Evolutionary conservation across 2,113 vertebrate genomes (phyloP).

Genomic region (Deroptyus accipitrinus): DNA sequence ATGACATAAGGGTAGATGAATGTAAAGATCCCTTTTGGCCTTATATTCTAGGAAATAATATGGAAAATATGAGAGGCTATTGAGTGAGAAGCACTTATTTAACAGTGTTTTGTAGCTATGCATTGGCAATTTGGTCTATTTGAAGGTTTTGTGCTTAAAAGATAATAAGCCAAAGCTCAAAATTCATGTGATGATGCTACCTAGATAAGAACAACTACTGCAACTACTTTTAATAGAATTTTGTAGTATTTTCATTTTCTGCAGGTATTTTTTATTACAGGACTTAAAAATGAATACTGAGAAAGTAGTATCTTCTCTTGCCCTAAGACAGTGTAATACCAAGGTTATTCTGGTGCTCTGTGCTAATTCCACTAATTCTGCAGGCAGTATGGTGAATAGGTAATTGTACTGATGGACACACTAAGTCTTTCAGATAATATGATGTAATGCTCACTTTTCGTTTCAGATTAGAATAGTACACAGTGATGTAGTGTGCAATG

Average conservation of each 20-base stretch:
- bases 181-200: background rate
- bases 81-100: background rate
- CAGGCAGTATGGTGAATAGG: background rate
- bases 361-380: background rate
- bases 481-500: background rate
- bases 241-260: background rate
- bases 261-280: background rate
- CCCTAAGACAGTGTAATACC: background rate
- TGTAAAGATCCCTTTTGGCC: background rate
- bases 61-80: background rate
- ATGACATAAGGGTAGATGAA: background rate
- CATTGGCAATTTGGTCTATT: background rate
- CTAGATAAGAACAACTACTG: background rate
- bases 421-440: background rate
- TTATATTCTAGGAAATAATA: background rate
- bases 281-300: background rate
- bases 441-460: background rate
- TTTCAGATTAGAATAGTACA: background rate
- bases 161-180: background rate
- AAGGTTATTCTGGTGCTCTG: background rate
- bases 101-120: background rate
- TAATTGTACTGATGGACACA: background rate
- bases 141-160: background rate
- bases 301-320: background rate
- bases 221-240: background rate